Evolutionary conservation across 1,140 invertebrate species (phyloP).

Genomic region (Augochlora pura): DNA sequence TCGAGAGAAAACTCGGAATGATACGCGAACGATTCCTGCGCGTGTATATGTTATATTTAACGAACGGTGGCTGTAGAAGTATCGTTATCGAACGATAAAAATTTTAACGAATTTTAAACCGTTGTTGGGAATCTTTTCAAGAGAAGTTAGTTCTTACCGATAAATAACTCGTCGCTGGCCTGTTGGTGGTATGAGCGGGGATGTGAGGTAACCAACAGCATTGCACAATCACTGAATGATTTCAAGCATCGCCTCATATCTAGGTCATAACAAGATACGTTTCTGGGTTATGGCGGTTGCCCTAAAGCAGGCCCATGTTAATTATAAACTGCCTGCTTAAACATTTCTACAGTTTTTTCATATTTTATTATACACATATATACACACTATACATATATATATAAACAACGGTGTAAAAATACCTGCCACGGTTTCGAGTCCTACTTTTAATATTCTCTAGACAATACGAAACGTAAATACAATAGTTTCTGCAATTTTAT

Average conservation of each 20-base stretch:
- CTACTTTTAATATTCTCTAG: background rate
- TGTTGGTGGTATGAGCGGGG: constrained; percentile 72
- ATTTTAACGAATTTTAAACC: constrained; percentile 28
- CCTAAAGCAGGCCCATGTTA: constrained; percentile 73
- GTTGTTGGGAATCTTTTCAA: constrained; percentile 42
- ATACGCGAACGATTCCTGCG: background rate
- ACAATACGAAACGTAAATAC: constrained; percentile 25
- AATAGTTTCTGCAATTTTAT: background rate
- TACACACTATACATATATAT: no score
- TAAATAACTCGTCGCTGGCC: constrained; percentile 72
- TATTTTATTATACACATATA: constrained; percentile 2
- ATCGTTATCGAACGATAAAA: constrained; percentile 4
- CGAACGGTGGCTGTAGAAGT: background rate
- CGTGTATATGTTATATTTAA: background rate
- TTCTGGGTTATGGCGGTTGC: constrained; percentile 80
- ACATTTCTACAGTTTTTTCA: constrained; percentile 34
- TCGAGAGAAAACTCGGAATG: background rate
- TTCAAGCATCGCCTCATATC: constrained; percentile 82
- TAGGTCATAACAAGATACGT: constrained; percentile 81
- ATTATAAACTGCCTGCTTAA: constrained; percentile 60
- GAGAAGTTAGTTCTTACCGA: constrained; percentile 65
- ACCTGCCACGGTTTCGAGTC: background rate
- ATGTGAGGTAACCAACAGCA: constrained; percentile 79
- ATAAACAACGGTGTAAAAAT: background rate
- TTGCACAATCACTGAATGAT: constrained; percentile 81